Evolutionary conservation across 2,888 invertebrate species (phyloP), one percentile per base, ranked within the genome.

Genomic region (Psylliodes chrysocephalus): DNA sequence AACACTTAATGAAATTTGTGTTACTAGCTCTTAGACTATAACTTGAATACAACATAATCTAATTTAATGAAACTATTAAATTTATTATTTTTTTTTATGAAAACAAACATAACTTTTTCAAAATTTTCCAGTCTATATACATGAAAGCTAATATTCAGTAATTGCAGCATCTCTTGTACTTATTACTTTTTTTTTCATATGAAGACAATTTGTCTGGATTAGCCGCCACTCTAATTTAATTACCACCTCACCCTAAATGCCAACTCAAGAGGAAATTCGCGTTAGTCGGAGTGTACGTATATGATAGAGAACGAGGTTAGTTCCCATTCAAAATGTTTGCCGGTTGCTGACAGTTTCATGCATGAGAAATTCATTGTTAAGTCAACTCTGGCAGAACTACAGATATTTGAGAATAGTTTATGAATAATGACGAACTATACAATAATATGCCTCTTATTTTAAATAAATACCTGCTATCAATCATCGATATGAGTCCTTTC

Each of bases 391-490:
- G 40, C 40, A 57, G 38, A 47, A 49, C 47, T 30, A 12, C 47
- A 59, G 49, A 49, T 51, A 59, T 59, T 59, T 59, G 59, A 49
- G 59, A 59, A 59, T 59, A 38, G 47, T 47, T 59, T 59, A 59
- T 59, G 49, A 51, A 59, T 59, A 59, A 59, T 59, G 40, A 28
- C 30, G 46, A 40, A 49, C 28, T 59, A 15, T 30, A 59, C 49
- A 49, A 59, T 59, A 59, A 59, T 46, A 42, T 51, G 59, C 17
- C 49, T 59, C 40, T 52, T 52, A 52, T 35, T 52, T 49, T 49
- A 49, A 28, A 49, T 49, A 28, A 49, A 49, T 49, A 28, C 28
- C 49, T 15, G 22, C 52, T 38, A 52, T 52, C 52, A 35, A 52
- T 52, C 52, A 52, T 52, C 52, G 52, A 52, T 52, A 22, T 18